Base-by-base conservation (phyloP, 2,797 vertebrate species). In the Sebastes variabilis region DNA sequence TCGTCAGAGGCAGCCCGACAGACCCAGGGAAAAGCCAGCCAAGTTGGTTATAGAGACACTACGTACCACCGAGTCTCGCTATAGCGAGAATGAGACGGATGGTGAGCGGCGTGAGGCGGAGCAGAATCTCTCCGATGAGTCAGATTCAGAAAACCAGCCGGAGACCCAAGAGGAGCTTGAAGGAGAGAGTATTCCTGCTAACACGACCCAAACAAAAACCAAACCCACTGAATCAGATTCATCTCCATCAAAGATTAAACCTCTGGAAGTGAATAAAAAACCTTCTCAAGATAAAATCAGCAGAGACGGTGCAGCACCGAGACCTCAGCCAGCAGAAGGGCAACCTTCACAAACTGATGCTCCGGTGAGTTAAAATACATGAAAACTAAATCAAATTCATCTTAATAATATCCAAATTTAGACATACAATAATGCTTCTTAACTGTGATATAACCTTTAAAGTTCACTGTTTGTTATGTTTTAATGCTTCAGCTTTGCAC, bases 31-130 rank as follows among this genome's bases (percentile, higher is more conserved):
- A 20, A 38, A 36, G 13, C 70, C 11, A 3, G 52, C 20, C 6
- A 67, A 3, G 14, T 20, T 82, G 16, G 2, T 1, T 13, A 89
- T 96, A 24, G 91, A 94, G 79, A 95, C 91, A 6, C 64, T 96
- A 3, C 56, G 70, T 9, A 84, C 76, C 4, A 80, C 74, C 1
- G 64, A 80, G 6, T 22, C 11, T 14, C n/a, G 2, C 6, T 62
- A n/a, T 81, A 74, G 73, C 6, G 85, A 82, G 7, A 90, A 95
- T 36, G 92, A 95, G 66, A 42, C 5, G 0, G 95, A 95, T 29
- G 29, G 9, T 3, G 18, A 3, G 9, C 69, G 0, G 24, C 8
- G 0, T 6, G 84, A 91, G 6, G 49, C 2, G 10, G 89, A 69
- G 75, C 76, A 59, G 8, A 73, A 54, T 66, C n/a, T 27, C 32